Percentiles rank a stretch among this genome's conserved stretches.
phyloP scores from a whole-genome alignment of 1,140 invertebrate species.

The Diplogasteroides magnus region DNA sequence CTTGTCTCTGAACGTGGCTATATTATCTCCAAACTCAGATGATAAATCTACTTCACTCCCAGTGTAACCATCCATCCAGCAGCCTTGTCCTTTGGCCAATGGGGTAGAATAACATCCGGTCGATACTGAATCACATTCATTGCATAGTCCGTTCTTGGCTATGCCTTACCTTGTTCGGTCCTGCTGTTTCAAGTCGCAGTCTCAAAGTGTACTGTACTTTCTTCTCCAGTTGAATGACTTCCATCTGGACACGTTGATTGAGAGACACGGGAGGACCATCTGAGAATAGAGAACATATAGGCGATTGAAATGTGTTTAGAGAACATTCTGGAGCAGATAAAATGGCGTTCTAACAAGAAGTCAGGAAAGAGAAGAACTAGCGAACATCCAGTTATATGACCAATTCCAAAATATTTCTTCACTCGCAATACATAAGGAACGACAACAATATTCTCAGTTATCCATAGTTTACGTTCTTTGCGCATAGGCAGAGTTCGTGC shows the following conservation, averaged over 20 bases:
- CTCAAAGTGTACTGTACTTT: not conserved
- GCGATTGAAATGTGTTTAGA: no score
- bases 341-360: no score
- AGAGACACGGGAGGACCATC: not conserved
- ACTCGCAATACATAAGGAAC: no score
- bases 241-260: not conserved
- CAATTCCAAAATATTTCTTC: no score
- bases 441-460: no score
- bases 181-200: not conserved
- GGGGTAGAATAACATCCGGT: conserved; percentile 68
- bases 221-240: not conserved
- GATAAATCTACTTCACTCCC: conserved; percentile 61
- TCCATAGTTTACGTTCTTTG: no score
- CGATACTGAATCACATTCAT: conserved; percentile 31
- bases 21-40: conserved; percentile 2
- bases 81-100: conserved; percentile 84
- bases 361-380: no score
- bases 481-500: no score
- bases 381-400: no score
- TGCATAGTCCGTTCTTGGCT: conserved; percentile 7
- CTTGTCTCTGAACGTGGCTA: no score
- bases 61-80: conserved; percentile 89
- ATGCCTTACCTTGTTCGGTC: not conserved
- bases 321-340: no score
- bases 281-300: no score